Base-by-base conservation (phyloP, 1,140 invertebrate species). In the Hyphantria cunea region DNA sequence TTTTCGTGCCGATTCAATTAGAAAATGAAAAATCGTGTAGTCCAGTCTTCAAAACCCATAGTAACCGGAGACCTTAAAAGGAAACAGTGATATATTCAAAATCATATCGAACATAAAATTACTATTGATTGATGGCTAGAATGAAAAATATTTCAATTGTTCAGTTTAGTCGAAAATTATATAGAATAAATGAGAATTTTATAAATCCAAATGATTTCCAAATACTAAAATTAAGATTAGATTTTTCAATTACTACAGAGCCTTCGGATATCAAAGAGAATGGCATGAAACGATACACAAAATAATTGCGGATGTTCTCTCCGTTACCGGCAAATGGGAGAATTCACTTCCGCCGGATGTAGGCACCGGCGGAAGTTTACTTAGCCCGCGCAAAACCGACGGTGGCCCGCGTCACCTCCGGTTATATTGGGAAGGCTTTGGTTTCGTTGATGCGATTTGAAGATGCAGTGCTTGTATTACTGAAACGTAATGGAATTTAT, bases 281-380 rank as follows among this genome's bases (percentile, higher is more conserved):
- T 49, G 44, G 47, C 31, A 62, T 49, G 54, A 62, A 62, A 54
- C 53, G 59, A 66, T 54, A 63, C 54, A 60, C 50, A 60, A 53
- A 63, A 70, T 70, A 66, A 65, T 70, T 50, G 63, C 64, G 64
- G 64, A 66, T 54, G 60, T 59, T 53, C 58, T 59, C 55, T 50
- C 56, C 48, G 51, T 55, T 69, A 56, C 34, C 37, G 64, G 54
- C 44, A 60, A 70, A 66, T 70, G 68, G 68, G 68, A 55, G 60
- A 64, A 49, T 64, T 60, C 59, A 60, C 68, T 49, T 70, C 64
- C 64, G 60, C 54, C 68, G 68, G 64, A 64, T 15, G 68, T 37
- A 64, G 15, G 44, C 64, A 25, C 54, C 53, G 54, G 12, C 68
- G 68, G 68, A 70, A 66, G 68, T 70, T 70, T 66, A 70, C 68